Conservation (phyloP, 1,140 invertebrate species). For the Lithobius niger region DNA sequence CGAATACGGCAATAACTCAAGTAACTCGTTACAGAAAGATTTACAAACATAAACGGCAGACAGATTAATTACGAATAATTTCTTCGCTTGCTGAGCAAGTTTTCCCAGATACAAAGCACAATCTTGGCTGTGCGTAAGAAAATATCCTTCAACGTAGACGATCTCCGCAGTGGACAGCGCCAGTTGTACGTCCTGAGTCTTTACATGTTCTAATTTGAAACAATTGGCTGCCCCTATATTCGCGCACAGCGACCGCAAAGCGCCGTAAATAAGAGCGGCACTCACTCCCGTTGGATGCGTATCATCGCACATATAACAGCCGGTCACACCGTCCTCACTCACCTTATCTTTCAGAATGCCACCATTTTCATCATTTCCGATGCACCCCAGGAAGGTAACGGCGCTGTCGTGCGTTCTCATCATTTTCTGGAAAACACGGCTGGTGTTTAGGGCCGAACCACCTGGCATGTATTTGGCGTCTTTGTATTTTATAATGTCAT, state of each 20-base stretch:
- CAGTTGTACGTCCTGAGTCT: constrained; percentile 9
- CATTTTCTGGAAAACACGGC: background rate
- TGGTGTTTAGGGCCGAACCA: background rate
- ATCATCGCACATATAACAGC: constrained; percentile 32
- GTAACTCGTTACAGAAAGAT: constrained; percentile 39
- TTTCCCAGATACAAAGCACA: constrained; percentile 46
- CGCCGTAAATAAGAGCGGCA: constrained; percentile 45
- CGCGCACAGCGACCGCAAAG: constrained; percentile 43
- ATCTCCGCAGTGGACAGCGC: constrained; percentile 33
- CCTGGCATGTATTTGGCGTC: background rate
- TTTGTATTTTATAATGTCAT: background rate
- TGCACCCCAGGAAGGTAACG: background rate
- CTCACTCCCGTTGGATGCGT: constrained; percentile 49
- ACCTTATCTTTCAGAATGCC: background rate
- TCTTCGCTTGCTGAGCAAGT: constrained; percentile 37
- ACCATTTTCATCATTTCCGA: background rate
- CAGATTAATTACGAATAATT: constrained; percentile 52
- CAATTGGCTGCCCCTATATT: constrained; percentile 45
- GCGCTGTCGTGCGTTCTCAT: background rate
- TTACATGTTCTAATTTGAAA: constrained; percentile 33
- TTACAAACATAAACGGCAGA: constrained; percentile 55
- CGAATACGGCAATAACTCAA: constrained; percentile 43
- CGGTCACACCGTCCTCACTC: background rate
- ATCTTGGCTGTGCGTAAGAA: constrained; percentile 40
- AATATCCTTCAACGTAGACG: constrained; percentile 49